Base-by-base conservation (phyloP, 2,888 invertebrate species). In the Uropetala carovei region DNA sequence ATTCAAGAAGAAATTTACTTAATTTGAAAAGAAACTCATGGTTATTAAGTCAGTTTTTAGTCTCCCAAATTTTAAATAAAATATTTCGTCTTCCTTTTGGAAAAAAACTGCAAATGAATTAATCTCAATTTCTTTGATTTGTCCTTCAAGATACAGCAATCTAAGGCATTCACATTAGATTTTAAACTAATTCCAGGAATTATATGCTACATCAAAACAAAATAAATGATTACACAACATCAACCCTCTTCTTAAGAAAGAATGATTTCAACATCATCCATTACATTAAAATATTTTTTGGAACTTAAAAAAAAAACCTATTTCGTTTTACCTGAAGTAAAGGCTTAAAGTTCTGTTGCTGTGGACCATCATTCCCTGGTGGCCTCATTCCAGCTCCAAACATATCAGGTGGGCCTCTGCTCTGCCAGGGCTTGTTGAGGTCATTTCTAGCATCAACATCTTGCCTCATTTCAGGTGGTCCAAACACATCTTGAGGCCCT, bases 401-500 rank as follows among this genome's bases (percentile, higher is more conserved):
- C 30, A 68, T 68, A 14, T 89, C 89, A 43, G 89, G 64, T 4
- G 64, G 89, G 13, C 64, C 68, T 64, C 89, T 43, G 89, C 64
- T 64, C n/a, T 64, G 89, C 89, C 89, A 89, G 22, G 68, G 64
- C n/a, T 89, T 89, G 56, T 68, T 89, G 56, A 89, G 16, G 30
- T 60, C 60, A 9, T 89, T 64, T 18, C 89, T 89, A 18, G 59
- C 64, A 89, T 89, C 68, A 11, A 56, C 64, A 7, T 43, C 64
- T 43, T 64, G 64, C 89, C 64, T 89, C 64, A 18, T n/a, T 4
- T 30, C 64, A 30, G 86, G 30, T 10, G 27, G 59, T 43, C 89
- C 89, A n/a, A 64, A 89, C 89, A 68, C 43, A 13, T 89, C 89
- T 22, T 22, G 27, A 16, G 59, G 59, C 9, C 60, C 60, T 27